Percentiles rank a stretch among this genome's conserved stretches.
Evolutionary conservation across 1,140 invertebrate species (phyloP).

Genomic region (Drosophila arawakana): DNA sequence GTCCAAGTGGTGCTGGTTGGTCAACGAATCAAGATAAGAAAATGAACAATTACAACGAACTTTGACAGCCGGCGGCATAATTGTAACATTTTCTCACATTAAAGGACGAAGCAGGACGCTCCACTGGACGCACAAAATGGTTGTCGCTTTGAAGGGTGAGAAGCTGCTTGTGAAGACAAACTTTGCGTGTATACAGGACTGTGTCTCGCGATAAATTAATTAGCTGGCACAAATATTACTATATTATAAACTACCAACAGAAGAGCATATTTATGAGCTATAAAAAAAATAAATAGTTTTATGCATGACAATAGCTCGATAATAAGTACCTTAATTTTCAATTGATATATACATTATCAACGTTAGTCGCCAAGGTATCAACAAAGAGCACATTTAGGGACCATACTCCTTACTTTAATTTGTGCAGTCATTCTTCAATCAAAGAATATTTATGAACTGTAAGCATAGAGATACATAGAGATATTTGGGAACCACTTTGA

Average conservation of each 20-base stretch:
- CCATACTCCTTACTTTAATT: no score
- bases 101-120: conserved; percentile 57
- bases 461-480: not conserved
- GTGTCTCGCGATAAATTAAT: conserved; percentile 73
- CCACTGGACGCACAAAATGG: conserved; percentile 71
- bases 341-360: no score
- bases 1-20: conserved; percentile 40
- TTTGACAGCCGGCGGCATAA: conserved; percentile 47
- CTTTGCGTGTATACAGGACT: conserved; percentile 60
- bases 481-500: not conserved
- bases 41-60: conserved; percentile 72
- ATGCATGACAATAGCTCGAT: not conserved
- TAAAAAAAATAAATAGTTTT: not conserved
- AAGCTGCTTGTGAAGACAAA: conserved; percentile 42
- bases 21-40: conserved; percentile 64
- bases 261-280: conserved; percentile 31
- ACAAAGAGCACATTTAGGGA: no score
- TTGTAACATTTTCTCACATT: conserved; percentile 83
- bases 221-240: conserved; percentile 79
- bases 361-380: no score
- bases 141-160: conserved; percentile 46
- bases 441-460: no score
- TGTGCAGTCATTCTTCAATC: no score
- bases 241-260: conserved; percentile 63
- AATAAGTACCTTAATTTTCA: not conserved